These are phyloP conservation scores for Hemiprocne comata DNA, from an alignment of 2,113 vertebrate species.

Conservation along the genomic window DNA sequence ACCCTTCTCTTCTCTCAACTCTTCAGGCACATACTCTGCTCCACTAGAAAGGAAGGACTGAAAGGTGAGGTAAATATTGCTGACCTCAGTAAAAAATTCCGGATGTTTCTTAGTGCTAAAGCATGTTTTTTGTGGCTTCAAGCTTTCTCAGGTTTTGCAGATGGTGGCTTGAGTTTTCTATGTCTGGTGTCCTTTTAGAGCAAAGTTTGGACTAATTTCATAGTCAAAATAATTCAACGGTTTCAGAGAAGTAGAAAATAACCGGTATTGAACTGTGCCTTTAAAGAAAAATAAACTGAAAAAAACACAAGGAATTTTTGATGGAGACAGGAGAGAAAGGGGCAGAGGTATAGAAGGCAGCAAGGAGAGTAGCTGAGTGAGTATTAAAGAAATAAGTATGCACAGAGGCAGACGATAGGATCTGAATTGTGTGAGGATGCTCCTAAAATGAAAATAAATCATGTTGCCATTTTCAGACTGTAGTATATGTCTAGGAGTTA, in stretches of 20 bases:
- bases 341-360: not conserved
- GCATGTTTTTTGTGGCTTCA: not conserved
- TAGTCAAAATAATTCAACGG: not conserved
- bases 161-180: not conserved
- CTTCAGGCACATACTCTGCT: not conserved
- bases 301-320: not conserved
- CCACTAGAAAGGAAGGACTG: not conserved
- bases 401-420: not conserved
- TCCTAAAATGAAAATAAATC: constrained; percentile 26
- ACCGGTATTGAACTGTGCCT: not conserved
- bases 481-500: not conserved
- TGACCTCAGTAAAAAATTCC: not conserved
- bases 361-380: not conserved
- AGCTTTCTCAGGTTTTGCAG: not conserved
- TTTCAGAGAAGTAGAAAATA: not conserved
- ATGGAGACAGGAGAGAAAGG: not conserved
- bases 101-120: not conserved
- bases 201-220: not conserved
- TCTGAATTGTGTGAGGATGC: not conserved
- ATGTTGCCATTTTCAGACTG: not conserved
- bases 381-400: not conserved
- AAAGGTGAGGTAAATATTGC: not conserved
- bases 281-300: not conserved
- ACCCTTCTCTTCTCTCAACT: not conserved
- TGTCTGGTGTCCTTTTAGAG: not conserved